A percentile compares a stretch with the other conserved stretches of the same genome.
Conservation (phyloP, 2,113 vertebrate genomes). For the Centropus bengalensis region DNA sequence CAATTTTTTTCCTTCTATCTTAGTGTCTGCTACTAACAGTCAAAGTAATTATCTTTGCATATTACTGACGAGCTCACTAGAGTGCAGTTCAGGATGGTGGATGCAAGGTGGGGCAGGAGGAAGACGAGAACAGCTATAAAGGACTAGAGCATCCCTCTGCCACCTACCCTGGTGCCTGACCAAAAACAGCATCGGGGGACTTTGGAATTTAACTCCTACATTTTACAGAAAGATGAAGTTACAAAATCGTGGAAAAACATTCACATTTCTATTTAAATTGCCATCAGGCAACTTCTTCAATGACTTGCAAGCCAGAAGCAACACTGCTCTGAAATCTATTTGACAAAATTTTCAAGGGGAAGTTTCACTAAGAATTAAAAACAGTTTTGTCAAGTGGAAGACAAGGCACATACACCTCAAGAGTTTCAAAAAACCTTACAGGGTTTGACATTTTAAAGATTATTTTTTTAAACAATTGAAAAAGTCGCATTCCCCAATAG, state of each 20-base stretch:
- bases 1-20: not conserved
- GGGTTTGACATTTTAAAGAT: not conserved
- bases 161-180: not conserved
- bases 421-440: not conserved
- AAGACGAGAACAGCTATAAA: not conserved
- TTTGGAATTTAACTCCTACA: not conserved
- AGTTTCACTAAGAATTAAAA: not conserved
- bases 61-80: not conserved
- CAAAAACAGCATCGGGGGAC: not conserved
- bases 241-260: not conserved
- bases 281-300: not conserved
- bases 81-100: not conserved
- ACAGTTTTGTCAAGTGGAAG: not conserved
- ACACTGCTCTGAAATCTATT: not conserved
- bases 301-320: slow-evolving; percentile 22
- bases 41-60: not conserved
- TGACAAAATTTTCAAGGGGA: not conserved
- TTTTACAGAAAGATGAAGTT: not conserved
- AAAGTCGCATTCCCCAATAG: not conserved
- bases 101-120: not conserved
- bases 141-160: not conserved
- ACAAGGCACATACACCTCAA: not conserved
- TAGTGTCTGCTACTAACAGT: not conserved
- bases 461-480: not conserved
- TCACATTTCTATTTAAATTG: not conserved